A percentile compares a stretch with the other conserved stretches of the same genome.
Conservation (phyloP, 2,888 invertebrate species). For the Caenorhabditis sp. region DNA sequence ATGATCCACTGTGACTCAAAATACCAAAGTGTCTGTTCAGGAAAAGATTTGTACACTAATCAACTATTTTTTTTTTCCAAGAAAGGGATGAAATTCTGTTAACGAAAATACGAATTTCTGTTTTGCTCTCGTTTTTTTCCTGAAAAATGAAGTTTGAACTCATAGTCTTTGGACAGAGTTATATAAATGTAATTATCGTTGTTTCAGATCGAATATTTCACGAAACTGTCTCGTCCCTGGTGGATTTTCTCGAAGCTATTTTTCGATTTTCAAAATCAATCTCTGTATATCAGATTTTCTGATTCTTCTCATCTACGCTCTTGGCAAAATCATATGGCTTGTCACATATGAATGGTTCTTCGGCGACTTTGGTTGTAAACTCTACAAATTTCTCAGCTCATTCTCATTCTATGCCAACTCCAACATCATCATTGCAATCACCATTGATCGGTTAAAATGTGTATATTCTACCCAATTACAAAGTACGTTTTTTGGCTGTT, state of each 20-base stretch:
- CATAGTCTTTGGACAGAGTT: no score
- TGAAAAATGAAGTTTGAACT: no score
- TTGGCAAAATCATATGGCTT: slow-evolving; percentile 64
- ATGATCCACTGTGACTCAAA: no score
- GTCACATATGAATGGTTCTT: slow-evolving; percentile 57
- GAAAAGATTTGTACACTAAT: no score
- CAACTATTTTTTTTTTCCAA: no score
- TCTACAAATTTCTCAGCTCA: slow-evolving; percentile 61
- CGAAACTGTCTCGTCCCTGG: not conserved
- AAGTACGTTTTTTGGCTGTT: slow-evolving; percentile 37
- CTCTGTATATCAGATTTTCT: slow-evolving; percentile 61
- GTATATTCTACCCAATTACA: slow-evolving; percentile 64
- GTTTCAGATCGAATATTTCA: not conserved
- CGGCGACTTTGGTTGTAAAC: slow-evolving; percentile 50
- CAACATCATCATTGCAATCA: slow-evolving; percentile 64
- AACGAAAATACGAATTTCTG: no score
- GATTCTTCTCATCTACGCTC: slow-evolving; percentile 60
- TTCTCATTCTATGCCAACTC: slow-evolving; percentile 63
- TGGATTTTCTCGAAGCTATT: slow-evolving; percentile 19
- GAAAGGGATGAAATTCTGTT: no score
- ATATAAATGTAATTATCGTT: not conserved
- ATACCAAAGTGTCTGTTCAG: no score
- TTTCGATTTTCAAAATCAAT: slow-evolving; percentile 58
- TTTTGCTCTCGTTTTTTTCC: no score
- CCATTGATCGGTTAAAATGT: slow-evolving; percentile 60